Evolutionary conservation across 1,140 invertebrate species (phyloP), one percentile per base, ranked within the genome.

Genomic region (Tribolium castaneum): DNA sequence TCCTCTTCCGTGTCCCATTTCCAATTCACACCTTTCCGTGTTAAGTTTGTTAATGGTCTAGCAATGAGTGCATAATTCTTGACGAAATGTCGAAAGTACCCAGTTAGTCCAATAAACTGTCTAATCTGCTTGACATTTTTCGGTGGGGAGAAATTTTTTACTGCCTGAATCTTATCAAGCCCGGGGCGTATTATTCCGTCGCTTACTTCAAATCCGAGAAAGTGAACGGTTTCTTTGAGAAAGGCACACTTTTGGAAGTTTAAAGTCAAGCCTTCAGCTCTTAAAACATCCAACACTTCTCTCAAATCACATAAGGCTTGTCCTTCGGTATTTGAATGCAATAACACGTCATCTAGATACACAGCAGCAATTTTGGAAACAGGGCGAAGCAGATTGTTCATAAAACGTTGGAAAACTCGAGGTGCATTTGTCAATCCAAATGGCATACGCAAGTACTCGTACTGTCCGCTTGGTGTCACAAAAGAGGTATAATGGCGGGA

Each of bases 351-450:
- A 74, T 83, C 82, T 12, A 85, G 45, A 73, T 71, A 78, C 7
- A 80, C n/a, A 22, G 72, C 30, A 5, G 73, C 19, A 16, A 59
- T 62, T 16, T 50, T 22, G 13, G 34, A 10, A 6, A 86, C 49
- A 6, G 86, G 76, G n/a, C 16, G 39, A 35, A 87, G 79, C 19
- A 88, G 78, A 5, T 76, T 77, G 30, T 85, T 85, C 12, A 89
- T 87, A 5, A 87, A 80, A 39, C 83, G 74, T 75, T 88, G 85
- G 74, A 89, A 89, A 2, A 85, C 83, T n/a, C 84, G 76, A 0
- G 88, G 85, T 0, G 87, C 83, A 79, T 87, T 88, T 4, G 77
- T 80, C 2, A 90, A 78, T 12, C 88, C 88, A 80, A 89, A 89
- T n/a, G 87, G 88, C 78, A 88, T 82, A 70, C 83, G 78, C 0